Percentiles rank a stretch among this genome's conserved stretches.
phyloP scores from a whole-genome alignment of 37 sponge, comb jelly and placozoan genomes.

The Ianthella basta region DNA sequence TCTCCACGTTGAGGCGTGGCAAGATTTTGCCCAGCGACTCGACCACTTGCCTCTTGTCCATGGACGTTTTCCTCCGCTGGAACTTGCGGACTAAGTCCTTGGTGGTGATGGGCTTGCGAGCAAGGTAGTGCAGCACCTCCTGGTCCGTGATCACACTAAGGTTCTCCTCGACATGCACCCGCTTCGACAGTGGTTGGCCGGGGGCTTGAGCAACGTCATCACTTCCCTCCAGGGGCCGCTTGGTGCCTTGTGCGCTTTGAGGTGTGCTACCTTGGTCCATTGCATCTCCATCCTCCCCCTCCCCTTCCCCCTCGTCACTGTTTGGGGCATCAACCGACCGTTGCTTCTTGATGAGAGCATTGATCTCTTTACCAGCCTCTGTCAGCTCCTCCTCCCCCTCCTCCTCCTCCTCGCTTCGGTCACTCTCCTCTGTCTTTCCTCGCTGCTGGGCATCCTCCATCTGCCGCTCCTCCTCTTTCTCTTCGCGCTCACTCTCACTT shows the following conservation, averaged over 20 bases:
- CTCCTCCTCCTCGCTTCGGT: constrained; percentile 67
- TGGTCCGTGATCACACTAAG: constrained; percentile 66
- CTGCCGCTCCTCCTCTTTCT: constrained; percentile 36
- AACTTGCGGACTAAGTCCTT: constrained; percentile 87
- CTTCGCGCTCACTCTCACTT: constrained; percentile 40
- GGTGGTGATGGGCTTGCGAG: constrained; percentile 84
- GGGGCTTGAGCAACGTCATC: not conserved
- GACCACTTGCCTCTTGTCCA: constrained; percentile 70
- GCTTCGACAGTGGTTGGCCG: constrained; percentile 59
- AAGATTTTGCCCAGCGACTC: constrained; percentile 59
- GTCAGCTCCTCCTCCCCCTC: constrained; percentile 65
- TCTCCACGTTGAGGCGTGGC: constrained; percentile 54
- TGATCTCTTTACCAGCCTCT: constrained; percentile 74
- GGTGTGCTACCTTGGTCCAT: not conserved
- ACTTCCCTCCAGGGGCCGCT: constrained; percentile 22
- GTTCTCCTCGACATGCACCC: constrained; percentile 40
- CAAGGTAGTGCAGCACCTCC: constrained; percentile 78
- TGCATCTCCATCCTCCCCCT: constrained; percentile 30
- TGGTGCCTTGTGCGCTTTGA: not conserved
- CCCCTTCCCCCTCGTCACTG: constrained; percentile 36
- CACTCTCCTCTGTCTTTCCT: constrained; percentile 28
- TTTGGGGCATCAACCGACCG: not conserved
- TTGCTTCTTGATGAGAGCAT: constrained; percentile 77
- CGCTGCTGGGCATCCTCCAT: constrained; percentile 17
- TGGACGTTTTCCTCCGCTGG: constrained; percentile 68